These are phyloP conservation scores for Homarus gammarus DNA, from an alignment of 2,888 invertebrate genomes.

Conservation along the genomic window DNA sequence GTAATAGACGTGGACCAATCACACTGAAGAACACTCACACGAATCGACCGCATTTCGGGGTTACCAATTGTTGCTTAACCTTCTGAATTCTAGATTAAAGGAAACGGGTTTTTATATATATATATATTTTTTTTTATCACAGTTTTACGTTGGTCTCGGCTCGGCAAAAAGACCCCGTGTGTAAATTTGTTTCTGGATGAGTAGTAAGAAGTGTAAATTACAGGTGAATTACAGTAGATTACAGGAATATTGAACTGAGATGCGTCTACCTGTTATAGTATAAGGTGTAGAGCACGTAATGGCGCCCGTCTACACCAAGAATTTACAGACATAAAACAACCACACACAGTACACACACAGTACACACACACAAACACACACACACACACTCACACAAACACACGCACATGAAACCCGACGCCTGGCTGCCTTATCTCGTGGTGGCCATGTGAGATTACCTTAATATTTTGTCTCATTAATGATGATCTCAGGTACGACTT, in stretches of 20 bases:
- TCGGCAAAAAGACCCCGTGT: conserved; percentile 23
- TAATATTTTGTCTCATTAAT: no score
- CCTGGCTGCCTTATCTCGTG: no score
- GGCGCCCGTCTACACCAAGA: not conserved
- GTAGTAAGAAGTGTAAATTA: conserved; percentile 42
- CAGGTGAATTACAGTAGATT: conserved; percentile 26
- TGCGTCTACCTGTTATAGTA: not conserved
- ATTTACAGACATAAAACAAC: no score
- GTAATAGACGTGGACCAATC: conserved; percentile 62
- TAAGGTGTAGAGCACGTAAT: not conserved
- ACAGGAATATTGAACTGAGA: conserved; percentile 32
- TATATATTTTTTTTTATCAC: not conserved
- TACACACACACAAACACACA: no score
- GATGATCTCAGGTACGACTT: no score
- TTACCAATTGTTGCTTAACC: conserved; percentile 64
- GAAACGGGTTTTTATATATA: not conserved
- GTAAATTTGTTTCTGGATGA: conserved; percentile 32
- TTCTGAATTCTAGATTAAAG: conserved; percentile 36
- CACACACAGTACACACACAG: no score
- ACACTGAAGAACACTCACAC: conserved; percentile 41
- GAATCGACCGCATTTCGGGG: conserved; percentile 54
- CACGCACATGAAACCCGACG: no score
- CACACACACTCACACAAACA: no score
- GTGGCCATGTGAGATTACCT: no score
- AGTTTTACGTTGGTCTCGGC: not conserved